A percentile compares a stretch with the other conserved stretches of the same genome.
These are phyloP conservation scores for Lycaon pictus DNA, from an alignment of 2,113 vertebrate species.

Conservation along the genomic window DNA sequence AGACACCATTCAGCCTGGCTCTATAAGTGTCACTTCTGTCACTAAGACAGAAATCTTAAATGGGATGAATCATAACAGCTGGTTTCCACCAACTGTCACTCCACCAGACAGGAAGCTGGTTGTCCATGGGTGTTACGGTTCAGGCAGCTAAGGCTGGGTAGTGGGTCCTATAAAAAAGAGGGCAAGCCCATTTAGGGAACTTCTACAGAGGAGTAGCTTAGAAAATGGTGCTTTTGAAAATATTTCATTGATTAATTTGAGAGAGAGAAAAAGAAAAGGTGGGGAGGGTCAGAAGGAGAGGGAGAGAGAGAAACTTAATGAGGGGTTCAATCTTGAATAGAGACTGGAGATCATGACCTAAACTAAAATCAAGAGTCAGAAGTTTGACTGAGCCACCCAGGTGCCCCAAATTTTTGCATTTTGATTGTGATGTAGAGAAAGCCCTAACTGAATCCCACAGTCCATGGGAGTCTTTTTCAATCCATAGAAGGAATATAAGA, in stretches of 20 bases:
- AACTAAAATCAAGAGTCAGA: neutral
- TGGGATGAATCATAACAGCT: constrained; percentile 76
- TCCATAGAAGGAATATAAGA: neutral
- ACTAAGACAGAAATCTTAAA: constrained; percentile 68
- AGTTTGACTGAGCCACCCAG: neutral
- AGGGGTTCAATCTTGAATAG: neutral
- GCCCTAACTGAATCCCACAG: constrained; percentile 25
- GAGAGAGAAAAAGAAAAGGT: neutral
- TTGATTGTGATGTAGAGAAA: constrained; percentile 56
- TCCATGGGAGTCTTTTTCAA: neutral
- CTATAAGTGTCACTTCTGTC: constrained; percentile 15
- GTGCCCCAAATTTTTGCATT: neutral
- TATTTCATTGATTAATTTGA: neutral
- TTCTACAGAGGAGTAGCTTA: constrained; percentile 39
- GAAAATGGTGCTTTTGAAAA: neutral
- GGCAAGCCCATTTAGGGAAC: constrained; percentile 4
- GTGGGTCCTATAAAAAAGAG: neutral
- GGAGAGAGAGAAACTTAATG: neutral
- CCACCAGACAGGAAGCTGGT: constrained; percentile 54
- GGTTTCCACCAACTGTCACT: constrained; percentile 44
- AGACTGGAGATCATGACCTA: neutral
- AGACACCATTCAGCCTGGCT: constrained; percentile 65
- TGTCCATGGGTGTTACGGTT: constrained; percentile 5
- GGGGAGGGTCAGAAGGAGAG: neutral
- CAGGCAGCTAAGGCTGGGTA: neutral